A percentile compares a stretch with the other conserved stretches of the same genome.
phyloP scores from a whole-genome alignment of 2,888 invertebrate genomes.

The Cryptosula pallasiana region DNA sequence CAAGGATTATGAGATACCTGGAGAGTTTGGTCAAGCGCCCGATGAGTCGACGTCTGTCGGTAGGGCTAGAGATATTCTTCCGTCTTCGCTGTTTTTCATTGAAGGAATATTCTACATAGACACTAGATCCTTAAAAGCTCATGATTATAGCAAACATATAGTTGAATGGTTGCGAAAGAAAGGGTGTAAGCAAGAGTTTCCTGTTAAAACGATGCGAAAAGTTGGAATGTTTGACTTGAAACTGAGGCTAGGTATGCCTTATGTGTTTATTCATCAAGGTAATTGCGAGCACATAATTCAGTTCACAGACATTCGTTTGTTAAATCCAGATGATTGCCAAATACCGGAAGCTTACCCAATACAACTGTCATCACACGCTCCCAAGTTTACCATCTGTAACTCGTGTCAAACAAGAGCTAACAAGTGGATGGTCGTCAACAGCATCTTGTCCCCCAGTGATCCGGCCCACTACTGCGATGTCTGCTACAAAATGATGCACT shows the following conservation, averaged over 20 bases:
- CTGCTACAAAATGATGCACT: conserved; percentile 23
- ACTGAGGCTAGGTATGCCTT: conserved; percentile 62
- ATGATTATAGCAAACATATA: conserved; percentile 7
- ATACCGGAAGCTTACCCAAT: background rate
- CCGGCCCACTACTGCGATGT: conserved; percentile 23
- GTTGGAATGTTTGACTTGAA: conserved; percentile 42
- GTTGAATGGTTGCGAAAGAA: conserved; percentile 19
- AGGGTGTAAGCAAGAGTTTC: background rate
- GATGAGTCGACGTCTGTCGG: background rate
- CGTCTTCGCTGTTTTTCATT: conserved; percentile 15
- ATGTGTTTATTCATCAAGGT: conserved; percentile 84
- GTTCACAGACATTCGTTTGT: conserved; percentile 68
- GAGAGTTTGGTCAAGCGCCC: conserved; percentile 11
- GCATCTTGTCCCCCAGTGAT: background rate
- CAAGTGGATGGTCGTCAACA: conserved; percentile 7
- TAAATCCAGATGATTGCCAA: conserved; percentile 19
- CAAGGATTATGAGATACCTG: conserved; percentile 21
- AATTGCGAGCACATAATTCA: conserved; percentile 83
- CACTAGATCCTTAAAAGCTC: background rate
- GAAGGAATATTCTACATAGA: conserved; percentile 11
- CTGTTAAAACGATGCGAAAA: conserved; percentile 37
- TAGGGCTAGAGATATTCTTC: background rate
- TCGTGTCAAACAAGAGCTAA: background rate
- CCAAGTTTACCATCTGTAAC: conserved; percentile 10
- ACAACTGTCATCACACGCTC: background rate